A percentile compares a stretch with the other conserved stretches of the same genome.
Conservation (phyloP, 2,888 invertebrate species). For the Julus scanicus region DNA sequence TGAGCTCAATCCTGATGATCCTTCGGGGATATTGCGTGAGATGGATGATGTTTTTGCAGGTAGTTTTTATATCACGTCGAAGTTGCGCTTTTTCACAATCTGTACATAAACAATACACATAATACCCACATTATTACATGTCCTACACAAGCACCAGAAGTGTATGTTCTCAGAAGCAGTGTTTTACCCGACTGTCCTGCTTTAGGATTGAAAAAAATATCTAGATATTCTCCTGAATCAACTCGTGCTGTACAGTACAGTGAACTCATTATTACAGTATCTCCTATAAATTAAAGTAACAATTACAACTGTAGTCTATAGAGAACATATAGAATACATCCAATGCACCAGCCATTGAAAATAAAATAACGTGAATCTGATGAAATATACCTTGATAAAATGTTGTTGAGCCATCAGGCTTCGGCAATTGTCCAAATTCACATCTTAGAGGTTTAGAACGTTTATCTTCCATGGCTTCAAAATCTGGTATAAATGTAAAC, state of each 20-base stretch:
- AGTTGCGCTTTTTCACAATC: conserved; percentile 77
- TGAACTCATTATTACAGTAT: conserved; percentile 80
- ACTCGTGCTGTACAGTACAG: conserved; percentile 80
- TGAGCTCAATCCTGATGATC: conserved; percentile 80
- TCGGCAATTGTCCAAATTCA: conserved; percentile 41
- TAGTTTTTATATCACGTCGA: conserved; percentile 80
- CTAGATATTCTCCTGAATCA: conserved; percentile 82
- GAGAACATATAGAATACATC: neutral
- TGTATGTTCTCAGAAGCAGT: too few species aligned
- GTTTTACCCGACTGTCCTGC: conserved; percentile 75
- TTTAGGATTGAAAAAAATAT: conserved; percentile 81
- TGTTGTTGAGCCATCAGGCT: conserved; percentile 49
- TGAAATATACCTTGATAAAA: conserved; percentile 42
- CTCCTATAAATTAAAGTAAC: conserved; percentile 70
- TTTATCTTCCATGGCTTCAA: too few species aligned
- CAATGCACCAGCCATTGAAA: too few species aligned
- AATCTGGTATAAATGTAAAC: too few species aligned
- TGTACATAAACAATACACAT: conserved; percentile 61
- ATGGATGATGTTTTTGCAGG: conserved; percentile 79
- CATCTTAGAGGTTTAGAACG: neutral
- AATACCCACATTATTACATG: too few species aligned
- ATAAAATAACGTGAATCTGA: too few species aligned
- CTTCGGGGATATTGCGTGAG: conserved; percentile 82
- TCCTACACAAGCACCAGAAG: too few species aligned
- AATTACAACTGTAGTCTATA: neutral